Base-by-base conservation (phyloP, 2,888 invertebrate species). In the Tetranychus piercei region DNA sequence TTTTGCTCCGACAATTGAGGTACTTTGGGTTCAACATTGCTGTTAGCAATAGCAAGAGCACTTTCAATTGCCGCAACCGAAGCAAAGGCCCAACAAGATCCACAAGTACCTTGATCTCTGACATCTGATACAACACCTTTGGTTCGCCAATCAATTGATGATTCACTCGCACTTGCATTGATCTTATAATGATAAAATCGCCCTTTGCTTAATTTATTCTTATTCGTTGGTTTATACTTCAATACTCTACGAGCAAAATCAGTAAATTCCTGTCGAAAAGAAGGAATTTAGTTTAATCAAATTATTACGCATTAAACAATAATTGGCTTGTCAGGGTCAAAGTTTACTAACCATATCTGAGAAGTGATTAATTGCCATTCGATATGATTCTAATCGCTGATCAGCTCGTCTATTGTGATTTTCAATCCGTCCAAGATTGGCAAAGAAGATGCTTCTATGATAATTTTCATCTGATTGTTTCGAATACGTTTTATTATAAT, bases 51-150 rank as follows among this genome's bases (percentile, higher is more conserved):
- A 86, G 87, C 92, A 83, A 93, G 81, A 76, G 82, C 82, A 8
- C 82, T 82, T 78, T 83, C 83, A 71, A 83, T 77, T 6, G 83
- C 79, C 34, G 93, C 95, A 73, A 93, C 94, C 1, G 77, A 71
- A 1, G 78, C 76, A 72, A 78, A 77, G 0, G 78, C 78, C 78
- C 78, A 78, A 86, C 93, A 94, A 6, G 93, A 85, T 94, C 55
- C 55, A 55, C 55, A 55, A 55, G 15, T 9, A 9, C 55, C 55
- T 55, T 55, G 55, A 55, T 55, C 89, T 84, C 94, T 94, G 78
- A 94, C 85, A 0, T 86, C 87, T 18, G 93, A 93, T 76, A 94
- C 94, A 77, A 91, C 91, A 72, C 92, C 93, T 77, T 87, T 81
- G 75, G 84, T 81, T 80, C 92, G 87, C 94, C 94, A 94, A 84